Percentiles rank a stretch among this genome's conserved stretches.
These are phyloP conservation scores for Biston betularia DNA, from an alignment of 2,888 invertebrate genomes.

Conservation along the genomic window DNA sequence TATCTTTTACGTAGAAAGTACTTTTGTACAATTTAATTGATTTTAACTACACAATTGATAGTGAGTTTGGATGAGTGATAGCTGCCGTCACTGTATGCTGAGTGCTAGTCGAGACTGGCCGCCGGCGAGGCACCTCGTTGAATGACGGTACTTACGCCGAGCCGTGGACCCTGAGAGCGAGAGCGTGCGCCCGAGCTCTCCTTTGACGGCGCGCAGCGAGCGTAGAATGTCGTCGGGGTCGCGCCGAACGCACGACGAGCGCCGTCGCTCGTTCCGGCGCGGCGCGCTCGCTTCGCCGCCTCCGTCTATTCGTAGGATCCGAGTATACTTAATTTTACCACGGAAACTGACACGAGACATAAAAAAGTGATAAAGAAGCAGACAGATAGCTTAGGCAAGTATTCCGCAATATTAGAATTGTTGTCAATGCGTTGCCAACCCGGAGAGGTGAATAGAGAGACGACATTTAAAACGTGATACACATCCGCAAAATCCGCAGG, in stretches of 20 bases:
- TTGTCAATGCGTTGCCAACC: too few species aligned
- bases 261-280: constrained; percentile 88
- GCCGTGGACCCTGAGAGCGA: constrained; percentile 91
- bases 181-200: constrained; percentile 93
- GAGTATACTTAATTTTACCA: constrained; percentile 23
- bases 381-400: too few species aligned
- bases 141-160: constrained; percentile 88
- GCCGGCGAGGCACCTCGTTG: background rate
- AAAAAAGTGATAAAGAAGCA: too few species aligned
- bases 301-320: constrained; percentile 58
- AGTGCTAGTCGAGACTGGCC: constrained; percentile 6
- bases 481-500: too few species aligned
- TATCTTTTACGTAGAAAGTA: too few species aligned
- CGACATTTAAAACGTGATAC: too few species aligned
- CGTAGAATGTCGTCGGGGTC: constrained; percentile 95
- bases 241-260: constrained; percentile 93
- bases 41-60: too few species aligned
- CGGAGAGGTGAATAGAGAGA: too few species aligned
- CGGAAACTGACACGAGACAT: too few species aligned
- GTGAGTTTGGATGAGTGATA: background rate
- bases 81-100: background rate
- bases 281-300: constrained; percentile 67
- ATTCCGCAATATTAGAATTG: too few species aligned
- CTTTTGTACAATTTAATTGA: too few species aligned
- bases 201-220: constrained; percentile 92